Percentiles rank a stretch among this genome's conserved stretches.
These are phyloP conservation scores for Xiphias gladius DNA, from an alignment of 2,113 vertebrate species.

Conservation along the genomic window DNA sequence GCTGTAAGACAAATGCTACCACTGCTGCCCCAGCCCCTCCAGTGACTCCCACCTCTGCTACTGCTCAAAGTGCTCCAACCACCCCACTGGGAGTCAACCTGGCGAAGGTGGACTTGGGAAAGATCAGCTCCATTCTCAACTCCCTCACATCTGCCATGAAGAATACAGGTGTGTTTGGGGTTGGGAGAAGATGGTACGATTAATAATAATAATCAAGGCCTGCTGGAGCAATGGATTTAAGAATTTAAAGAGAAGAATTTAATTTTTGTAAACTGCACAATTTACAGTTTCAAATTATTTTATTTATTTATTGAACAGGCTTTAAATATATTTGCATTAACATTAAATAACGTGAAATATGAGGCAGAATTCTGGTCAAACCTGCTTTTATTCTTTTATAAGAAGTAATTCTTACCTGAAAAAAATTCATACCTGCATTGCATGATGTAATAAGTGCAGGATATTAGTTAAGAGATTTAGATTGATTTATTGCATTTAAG, in stretches of 20 bases:
- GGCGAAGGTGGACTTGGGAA: slow-evolving; percentile 97
- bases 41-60: slow-evolving; percentile 68
- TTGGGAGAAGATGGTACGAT: background rate
- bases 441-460: background rate
- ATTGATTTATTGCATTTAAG: background rate
- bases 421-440: background rate
- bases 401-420: background rate
- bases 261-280: no score
- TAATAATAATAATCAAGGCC: background rate
- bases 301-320: background rate
- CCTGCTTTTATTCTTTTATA: background rate
- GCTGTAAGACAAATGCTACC: slow-evolving; percentile 49
- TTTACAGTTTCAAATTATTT: no score
- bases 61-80: slow-evolving; percentile 63
- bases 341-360: background rate
- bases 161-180: slow-evolving; percentile 89
- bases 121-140: slow-evolving; percentile 98
- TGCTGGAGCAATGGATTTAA: background rate
- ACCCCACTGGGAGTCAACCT: slow-evolving; percentile 89
- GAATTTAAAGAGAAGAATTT: background rate
- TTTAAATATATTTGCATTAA: background rate
- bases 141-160: slow-evolving; percentile 97
- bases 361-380: background rate
- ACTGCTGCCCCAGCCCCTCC: slow-evolving; percentile 59
- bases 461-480: background rate